Evolutionary conservation across 2,888 invertebrate species (phyloP), one percentile per base, ranked within the genome.

Genomic region (Volucella inflata): DNA sequence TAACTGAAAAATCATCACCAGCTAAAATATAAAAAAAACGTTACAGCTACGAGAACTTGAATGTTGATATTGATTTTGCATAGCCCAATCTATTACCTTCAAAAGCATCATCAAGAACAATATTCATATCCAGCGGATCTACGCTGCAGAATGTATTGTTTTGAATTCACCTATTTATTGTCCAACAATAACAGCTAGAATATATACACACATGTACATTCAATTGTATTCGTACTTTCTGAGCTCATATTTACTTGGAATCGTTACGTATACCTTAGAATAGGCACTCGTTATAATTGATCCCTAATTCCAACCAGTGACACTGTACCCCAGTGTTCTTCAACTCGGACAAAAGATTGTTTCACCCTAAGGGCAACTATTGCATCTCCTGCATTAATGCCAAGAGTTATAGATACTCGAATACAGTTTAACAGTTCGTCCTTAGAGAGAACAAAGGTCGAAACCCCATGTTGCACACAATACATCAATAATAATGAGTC

Each of bases 301-400:
- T 44, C 55, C 30, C 9, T 44, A 44, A 44, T 55, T 44, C 55
- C 21, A 55, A 30, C 16, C 30, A 46, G 16, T 44, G 51, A 44
- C 8, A 21, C 48, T 55, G 55, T n/a, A 2, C 21, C 36, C 42
- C 3, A 46, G 36, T n/a, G n/a, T n/a, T n/a, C n/a, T 38, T 14
- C 14, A 38, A 11, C 9, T 65, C 16, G 38, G 14, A 65, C 48
- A 36, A 50, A 55, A 21, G 21, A 59, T 21, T 55, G 17, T 53
- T 55, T 53, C 16, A 16, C 16, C 46, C 53, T 6, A n/a, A n/a
- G 48, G 48, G 48, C 55, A 38, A 11, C 46, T 40, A 74, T 48
- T 74, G 48, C 64, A 65, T 55, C 14, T 21, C 17, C 12, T 65
- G 40, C 64, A 74, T 57, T 74, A 64, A 74, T 64, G 74, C 40